Evolutionary conservation across 2,797 vertebrate species (phyloP).

Genomic region (Danio albolineatus): DNA sequence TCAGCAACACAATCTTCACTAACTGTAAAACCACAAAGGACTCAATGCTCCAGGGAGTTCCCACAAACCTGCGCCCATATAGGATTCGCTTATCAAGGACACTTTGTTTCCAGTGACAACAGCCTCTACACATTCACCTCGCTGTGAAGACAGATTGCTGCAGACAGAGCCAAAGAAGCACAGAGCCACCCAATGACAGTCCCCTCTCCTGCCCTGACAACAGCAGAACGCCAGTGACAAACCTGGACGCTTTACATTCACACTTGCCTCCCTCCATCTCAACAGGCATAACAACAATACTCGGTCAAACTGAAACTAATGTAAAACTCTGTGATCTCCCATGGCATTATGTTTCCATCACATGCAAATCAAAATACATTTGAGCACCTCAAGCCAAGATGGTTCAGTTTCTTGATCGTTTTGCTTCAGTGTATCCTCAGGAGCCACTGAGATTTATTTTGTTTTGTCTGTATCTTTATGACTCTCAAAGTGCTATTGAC

Average conservation of each 20-base stretch:
- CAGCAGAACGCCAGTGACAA: conserved; percentile 49
- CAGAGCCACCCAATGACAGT: conserved; percentile 58
- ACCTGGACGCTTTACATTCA: conserved; percentile 54
- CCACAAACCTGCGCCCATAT: conserved; percentile 40
- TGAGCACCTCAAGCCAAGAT: too few relatives aligned
- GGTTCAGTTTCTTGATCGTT: too few relatives aligned
- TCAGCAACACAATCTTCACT: conserved; percentile 31
- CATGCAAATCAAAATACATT: too few relatives aligned
- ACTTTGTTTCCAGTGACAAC: conserved; percentile 60
- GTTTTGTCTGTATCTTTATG: too few relatives aligned
- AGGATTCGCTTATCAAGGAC: conserved; percentile 59
- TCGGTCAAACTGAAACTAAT: not conserved
- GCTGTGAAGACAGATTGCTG: conserved; percentile 58
- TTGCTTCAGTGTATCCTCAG: too few relatives aligned
- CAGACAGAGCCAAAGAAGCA: conserved; percentile 56
- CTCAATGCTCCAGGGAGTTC: conserved; percentile 51
- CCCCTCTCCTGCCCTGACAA: conserved; percentile 55
- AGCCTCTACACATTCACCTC: conserved; percentile 55
- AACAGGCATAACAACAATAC: not conserved
- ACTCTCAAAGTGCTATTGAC: too few relatives aligned
- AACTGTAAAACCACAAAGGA: conserved; percentile 45
- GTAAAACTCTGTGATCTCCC: not conserved
- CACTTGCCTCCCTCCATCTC: conserved; percentile 16
- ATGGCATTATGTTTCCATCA: too few relatives aligned
- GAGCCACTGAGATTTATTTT: too few relatives aligned